These are phyloP conservation scores for Ophiothrix spiculata DNA, from an alignment of 35 echinoderm and acorn worm genomes.

Conservation along the genomic window DNA sequence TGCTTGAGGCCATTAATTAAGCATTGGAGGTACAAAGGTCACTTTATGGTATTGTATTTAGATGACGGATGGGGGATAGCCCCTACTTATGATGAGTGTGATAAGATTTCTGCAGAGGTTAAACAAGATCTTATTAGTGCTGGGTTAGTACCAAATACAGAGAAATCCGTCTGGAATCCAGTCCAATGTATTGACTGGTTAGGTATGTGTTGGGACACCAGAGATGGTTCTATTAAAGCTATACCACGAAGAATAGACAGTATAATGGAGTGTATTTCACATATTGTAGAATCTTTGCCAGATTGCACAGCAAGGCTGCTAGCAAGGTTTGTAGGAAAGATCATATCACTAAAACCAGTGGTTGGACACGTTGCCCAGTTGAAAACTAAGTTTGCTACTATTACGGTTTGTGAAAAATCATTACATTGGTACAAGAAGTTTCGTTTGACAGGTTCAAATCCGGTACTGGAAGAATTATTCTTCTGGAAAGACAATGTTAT, in stretches of 20 bases:
- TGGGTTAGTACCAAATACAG: conserved; percentile 38
- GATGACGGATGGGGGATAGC: conserved; percentile 39
- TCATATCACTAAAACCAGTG: neutral
- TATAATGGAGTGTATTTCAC: neutral
- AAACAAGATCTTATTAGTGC: conserved; percentile 24
- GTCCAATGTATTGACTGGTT: conserved; percentile 24
- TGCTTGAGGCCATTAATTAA: neutral
- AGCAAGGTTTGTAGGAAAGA: conserved; percentile 16
- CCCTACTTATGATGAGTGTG: neutral
- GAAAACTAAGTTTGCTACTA: conserved; percentile 28
- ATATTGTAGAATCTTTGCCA: neutral
- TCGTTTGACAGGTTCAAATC: no score
- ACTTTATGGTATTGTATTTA: conserved; percentile 39
- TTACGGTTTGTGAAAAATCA: neutral
- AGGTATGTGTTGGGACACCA: neutral
- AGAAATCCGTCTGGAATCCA: conserved; percentile 39
- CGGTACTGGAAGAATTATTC: no score
- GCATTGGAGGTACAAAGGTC: conserved; percentile 28
- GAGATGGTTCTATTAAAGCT: neutral
- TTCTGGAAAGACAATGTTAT: conserved; percentile 7
- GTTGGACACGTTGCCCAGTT: conserved; percentile 14
- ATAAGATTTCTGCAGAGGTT: neutral
- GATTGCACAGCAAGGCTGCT: neutral
- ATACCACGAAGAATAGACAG: neutral
- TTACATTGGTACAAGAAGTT: no score